Percentiles rank a stretch among this genome's conserved stretches.
These are phyloP conservation scores for Conus betulinus DNA, from an alignment of 1,140 invertebrate species.

Conservation along the genomic window DNA sequence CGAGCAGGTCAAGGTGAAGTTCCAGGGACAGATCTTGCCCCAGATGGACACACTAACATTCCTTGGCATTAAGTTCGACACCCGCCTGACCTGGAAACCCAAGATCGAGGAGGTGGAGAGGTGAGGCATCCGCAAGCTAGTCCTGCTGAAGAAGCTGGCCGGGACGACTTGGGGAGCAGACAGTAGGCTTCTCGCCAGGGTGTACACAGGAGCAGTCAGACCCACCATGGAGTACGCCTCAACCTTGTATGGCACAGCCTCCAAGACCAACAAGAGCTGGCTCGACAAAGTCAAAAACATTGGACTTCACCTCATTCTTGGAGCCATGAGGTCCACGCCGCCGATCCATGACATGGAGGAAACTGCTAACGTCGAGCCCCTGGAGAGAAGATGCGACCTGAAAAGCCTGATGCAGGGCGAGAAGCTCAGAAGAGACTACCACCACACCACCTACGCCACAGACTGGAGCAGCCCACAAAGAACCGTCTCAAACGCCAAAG, in stretches of 20 bases:
- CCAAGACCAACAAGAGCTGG: constrained; percentile 28
- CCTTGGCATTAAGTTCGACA: constrained; percentile 28
- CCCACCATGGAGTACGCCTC: constrained; percentile 37
- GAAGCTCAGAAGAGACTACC: constrained; percentile 26
- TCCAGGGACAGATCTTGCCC: neutral
- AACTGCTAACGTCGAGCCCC: neutral
- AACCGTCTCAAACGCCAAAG: constrained; percentile 37
- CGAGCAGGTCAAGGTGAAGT: constrained; percentile 23
- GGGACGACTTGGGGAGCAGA: constrained; percentile 36
- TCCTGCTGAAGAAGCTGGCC: constrained; percentile 33
- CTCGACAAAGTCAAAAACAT: constrained; percentile 3
- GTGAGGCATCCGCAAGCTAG: neutral
- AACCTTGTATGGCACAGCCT: constrained; percentile 29
- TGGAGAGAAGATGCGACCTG: neutral
- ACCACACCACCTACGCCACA: constrained; percentile 27
- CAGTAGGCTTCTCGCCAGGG: constrained; percentile 3
- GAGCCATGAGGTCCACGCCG: constrained; percentile 1
- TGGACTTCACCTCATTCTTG: constrained; percentile 4
- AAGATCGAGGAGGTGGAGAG: constrained; percentile 23
- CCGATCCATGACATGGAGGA: neutral
- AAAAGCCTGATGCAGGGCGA: constrained; percentile 8
- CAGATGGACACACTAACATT: constrained; percentile 27
- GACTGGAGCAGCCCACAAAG: constrained; percentile 28
- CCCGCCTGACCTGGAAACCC: constrained; percentile 39
- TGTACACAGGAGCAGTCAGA: constrained; percentile 30